Conservation (phyloP, 2,113 vertebrate species). For the Alouatta palliata region DNA sequence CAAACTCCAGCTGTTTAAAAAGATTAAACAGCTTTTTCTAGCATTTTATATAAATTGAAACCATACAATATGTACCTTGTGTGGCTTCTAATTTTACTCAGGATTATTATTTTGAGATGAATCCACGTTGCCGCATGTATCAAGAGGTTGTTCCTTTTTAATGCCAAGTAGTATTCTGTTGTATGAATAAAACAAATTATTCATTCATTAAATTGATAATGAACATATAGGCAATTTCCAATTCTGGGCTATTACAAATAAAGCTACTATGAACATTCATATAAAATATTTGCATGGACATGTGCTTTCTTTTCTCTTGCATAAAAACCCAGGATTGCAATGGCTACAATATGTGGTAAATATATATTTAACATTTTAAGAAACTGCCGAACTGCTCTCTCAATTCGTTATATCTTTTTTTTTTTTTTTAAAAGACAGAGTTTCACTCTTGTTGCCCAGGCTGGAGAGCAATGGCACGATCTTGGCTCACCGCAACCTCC, state of each 20-base stretch:
- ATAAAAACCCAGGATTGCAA: neutral
- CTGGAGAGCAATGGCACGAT: too few relatives aligned
- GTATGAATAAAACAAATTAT: neutral
- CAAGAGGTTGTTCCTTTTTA: neutral
- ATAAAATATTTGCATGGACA: neutral
- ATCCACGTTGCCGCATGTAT: neutral
- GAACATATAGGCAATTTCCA: neutral
- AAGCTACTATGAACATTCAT: neutral
- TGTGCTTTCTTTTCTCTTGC: neutral
- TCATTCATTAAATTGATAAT: neutral
- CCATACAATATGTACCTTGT: neutral
- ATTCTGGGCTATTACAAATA: neutral
- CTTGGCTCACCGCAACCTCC: too few relatives aligned
- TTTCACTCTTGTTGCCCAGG: too few relatives aligned
- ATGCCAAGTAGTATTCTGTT: neutral
- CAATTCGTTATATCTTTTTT: neutral
- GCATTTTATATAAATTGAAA: neutral
- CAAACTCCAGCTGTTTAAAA: too few relatives aligned
- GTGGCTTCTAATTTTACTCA: neutral
- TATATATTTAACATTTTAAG: neutral
- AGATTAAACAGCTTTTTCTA: neutral
- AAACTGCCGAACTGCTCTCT: neutral
- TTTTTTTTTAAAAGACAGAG: too few relatives aligned
- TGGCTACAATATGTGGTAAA: neutral
- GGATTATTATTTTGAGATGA: neutral